A percentile compares a stretch with the other conserved stretches of the same genome.
Evolutionary conservation across 2,888 invertebrate genomes (phyloP).

Genomic region (Sphinx pinastri): DNA sequence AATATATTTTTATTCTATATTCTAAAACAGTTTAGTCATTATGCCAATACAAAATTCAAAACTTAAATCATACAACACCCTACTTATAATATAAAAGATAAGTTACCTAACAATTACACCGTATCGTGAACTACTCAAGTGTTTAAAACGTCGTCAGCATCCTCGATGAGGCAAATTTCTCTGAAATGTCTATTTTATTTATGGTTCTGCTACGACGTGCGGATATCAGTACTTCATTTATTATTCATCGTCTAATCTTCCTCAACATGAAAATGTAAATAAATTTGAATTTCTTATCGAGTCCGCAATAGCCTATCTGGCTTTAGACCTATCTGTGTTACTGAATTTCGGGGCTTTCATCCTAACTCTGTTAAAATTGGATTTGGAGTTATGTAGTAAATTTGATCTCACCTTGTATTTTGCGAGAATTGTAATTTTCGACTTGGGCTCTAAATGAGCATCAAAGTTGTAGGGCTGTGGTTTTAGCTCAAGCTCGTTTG

Average conservation of each 20-base stretch:
- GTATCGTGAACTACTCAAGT: slow-evolving; percentile 7
- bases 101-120: slow-evolving; percentile 17
- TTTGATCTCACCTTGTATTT: slow-evolving; percentile 26
- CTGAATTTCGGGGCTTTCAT: slow-evolving; percentile 19
- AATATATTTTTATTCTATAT: too few relatives aligned
- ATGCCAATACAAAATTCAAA: too few relatives aligned
- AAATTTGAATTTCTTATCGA: slow-evolving; percentile 39
- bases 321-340: slow-evolving; percentile 21
- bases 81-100: background rate
- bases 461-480: slow-evolving; percentile 21
- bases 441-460: slow-evolving; percentile 11
- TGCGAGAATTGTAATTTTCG: slow-evolving; percentile 28
- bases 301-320: slow-evolving; percentile 20
- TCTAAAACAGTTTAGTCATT: too few relatives aligned
- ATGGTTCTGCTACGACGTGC: slow-evolving; percentile 37
- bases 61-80: too few relatives aligned
- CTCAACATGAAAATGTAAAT: slow-evolving; percentile 49
- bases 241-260: slow-evolving; percentile 50
- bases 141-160: slow-evolving; percentile 18
- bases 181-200: slow-evolving; percentile 31
- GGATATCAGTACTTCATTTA: slow-evolving; percentile 42
- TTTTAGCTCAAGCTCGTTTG: slow-evolving; percentile 16
- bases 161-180: slow-evolving; percentile 23
- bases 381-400: slow-evolving; percentile 26
- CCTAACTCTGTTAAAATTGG: slow-evolving; percentile 27